Conservation (phyloP, 2,113 vertebrate genomes). For the Prunella fulvescens region DNA sequence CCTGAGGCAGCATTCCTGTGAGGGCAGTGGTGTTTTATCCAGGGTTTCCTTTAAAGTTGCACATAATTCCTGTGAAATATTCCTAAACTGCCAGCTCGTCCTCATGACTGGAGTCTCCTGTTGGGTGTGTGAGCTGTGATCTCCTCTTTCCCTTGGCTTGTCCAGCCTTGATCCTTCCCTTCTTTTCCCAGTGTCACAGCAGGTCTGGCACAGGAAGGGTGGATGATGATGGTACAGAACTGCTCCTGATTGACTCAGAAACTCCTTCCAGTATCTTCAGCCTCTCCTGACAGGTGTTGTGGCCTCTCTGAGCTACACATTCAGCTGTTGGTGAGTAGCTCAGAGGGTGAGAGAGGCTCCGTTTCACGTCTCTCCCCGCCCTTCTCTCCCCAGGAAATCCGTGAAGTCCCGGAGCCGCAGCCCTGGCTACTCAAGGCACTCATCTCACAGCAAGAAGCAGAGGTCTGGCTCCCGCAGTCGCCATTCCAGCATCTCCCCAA, state of each 20-base stretch:
- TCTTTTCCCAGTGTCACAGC: not conserved
- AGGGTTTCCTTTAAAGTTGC: not conserved
- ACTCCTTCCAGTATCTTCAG: not conserved
- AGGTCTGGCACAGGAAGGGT: not conserved
- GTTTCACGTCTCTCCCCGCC: not conserved
- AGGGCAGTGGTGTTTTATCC: not conserved
- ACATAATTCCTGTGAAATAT: not conserved
- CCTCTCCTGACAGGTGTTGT: not conserved
- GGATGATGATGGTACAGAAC: not conserved
- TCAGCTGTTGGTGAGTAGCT: not conserved
- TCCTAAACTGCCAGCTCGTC: not conserved
- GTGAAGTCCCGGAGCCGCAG: conserved; percentile 92
- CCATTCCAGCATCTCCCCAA: conserved; percentile 89
- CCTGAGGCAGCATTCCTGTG: not conserved
- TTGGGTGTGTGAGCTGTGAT: not conserved
- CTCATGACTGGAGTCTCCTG: not conserved
- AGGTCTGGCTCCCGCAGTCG: conserved; percentile 85
- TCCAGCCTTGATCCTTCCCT: not conserved
- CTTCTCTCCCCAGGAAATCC: conserved; percentile 76
- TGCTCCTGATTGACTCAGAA: not conserved
- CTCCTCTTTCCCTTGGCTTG: not conserved
- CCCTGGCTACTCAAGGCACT: conserved; percentile 86
- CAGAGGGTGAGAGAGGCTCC: not conserved
- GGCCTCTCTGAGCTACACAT: not conserved
- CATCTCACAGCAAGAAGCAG: conserved; percentile 90